Base-by-base conservation (phyloP, 2,888 invertebrate genomes). In the Brachycybe producta region DNA sequence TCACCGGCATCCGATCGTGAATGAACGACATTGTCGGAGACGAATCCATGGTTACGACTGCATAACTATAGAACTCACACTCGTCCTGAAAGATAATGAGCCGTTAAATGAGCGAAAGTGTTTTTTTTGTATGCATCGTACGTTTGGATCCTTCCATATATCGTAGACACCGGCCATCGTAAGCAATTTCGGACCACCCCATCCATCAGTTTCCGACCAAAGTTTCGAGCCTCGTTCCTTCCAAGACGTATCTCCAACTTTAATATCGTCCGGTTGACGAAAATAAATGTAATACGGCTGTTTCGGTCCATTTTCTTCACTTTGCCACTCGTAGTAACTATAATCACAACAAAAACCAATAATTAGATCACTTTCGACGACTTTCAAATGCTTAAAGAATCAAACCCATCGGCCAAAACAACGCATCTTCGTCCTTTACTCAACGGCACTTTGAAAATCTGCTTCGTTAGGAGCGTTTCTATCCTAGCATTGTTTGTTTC, bases 401-500 rank as follows among this genome's bases (percentile, higher is more conserved):
- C 8, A 13, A 8, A 87, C 45, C 88, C 87, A 68, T 87, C 84
- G 54, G 78, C 79, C 11, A 85, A 62, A 23, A 87, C 71, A 5
- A 84, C 74, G 69, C 88, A 88, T 57, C 86, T 74, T 56, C 78
- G 76, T 8, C 85, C 84, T 57, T 74, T 73, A 38, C 68, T 69
- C 46, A 87, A 70, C 13, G 82, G 75, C 1, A 74, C 73, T 45
- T 72, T 73, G 64, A 80, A 88, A 1, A 84, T 68, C 57, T 76
- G 79, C 5, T 84, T 85, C n/a, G 70, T 70, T 47, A 71, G 65
- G 57, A 86, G 71, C 46, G 75, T 75, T 66, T 87, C 87, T 36
- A 82, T 62, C 1, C 85, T 73, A 57, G 83, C 83, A 63, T 87
- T 87, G 61, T 82, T 84, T 32, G 84, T 84, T 32, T 79, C 78